Percentiles rank a stretch among this genome's conserved stretches.
These are phyloP conservation scores for Spinus olivaceus DNA, from an alignment of 2,797 vertebrate genomes.

Conservation along the genomic window DNA sequence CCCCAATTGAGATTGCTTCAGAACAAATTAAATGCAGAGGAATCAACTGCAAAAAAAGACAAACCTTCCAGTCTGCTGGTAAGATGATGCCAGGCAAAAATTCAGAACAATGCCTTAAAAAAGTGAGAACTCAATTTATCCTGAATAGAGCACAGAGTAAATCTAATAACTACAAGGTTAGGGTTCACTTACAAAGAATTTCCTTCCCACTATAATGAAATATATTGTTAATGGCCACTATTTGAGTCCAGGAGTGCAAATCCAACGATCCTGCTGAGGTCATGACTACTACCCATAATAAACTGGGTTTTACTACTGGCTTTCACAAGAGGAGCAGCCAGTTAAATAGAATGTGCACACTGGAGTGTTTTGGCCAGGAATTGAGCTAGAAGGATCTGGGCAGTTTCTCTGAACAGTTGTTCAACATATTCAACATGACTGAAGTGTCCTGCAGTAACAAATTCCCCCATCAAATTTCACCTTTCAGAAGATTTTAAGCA, in stretches of 20 bases:
- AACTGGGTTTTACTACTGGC: background rate
- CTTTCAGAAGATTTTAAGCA: background rate
- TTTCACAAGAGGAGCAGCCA: background rate
- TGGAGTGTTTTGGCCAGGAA: background rate
- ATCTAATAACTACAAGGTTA: background rate
- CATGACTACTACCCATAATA: background rate
- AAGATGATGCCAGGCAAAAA: background rate
- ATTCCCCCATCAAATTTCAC: background rate
- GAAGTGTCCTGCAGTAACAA: background rate
- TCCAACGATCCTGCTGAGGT: background rate
- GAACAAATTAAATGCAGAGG: background rate
- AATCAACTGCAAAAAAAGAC: background rate
- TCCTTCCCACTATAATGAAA: background rate
- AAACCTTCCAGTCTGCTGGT: background rate
- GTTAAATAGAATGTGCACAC: background rate
- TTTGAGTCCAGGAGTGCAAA: background rate
- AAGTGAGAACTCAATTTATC: background rate
- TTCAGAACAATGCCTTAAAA: background rate
- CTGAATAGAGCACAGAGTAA: background rate
- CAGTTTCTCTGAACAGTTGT: background rate
- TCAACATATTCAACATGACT: background rate
- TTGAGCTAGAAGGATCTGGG: background rate
- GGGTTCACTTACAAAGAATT: background rate
- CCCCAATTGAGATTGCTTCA: background rate
- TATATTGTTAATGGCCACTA: background rate